Base-by-base conservation (phyloP, 2,888 invertebrate genomes). In the Busseola fusca region DNA sequence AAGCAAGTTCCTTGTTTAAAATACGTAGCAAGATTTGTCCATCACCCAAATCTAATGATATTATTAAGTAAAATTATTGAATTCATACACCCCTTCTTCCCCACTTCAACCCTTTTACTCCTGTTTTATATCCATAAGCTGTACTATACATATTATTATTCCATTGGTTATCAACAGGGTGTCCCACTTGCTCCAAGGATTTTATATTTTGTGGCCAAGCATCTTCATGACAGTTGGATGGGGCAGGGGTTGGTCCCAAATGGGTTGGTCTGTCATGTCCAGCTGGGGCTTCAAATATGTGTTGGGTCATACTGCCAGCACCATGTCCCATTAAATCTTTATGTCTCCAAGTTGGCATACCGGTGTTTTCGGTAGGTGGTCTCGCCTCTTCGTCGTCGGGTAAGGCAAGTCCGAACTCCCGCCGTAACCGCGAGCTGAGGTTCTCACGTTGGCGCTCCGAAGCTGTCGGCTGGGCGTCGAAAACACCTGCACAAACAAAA, bases 381-480 rank as follows among this genome's bases (percentile, higher is more conserved):
- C 96, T 94, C 80, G 96, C 95, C 87, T 97, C 97, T 83, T 97
- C 97, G 88, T 97, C 97, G 74, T 97, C 97, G 34, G 97, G 96
- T 75, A 97, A 92, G 78, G 97, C 97, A 69, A 97, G 95, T 48
- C 98, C 98, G 93, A 98, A 98, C 90, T 98, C 98, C 80, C 98
- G 96, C 85, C 97, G 97, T 81, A 99, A 96, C 84, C 99, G 96
- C 89, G 98, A 97, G 83, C 98, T 98, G 69, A 98, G 97, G 93
- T 98, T 98, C 94, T 98, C 98, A 81, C 98, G 97, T 88, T 98
- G 98, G 65, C 97, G 97, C 92, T 98, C 98, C 63, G 98, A 97
- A 74, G 98, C 96, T 25, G 98, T 98, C 54, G 98, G 98, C 81
- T 98, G 98, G 4, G 98, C 97, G 96, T 97, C 97, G 89, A 98